Evolutionary conservation across 2,113 vertebrate genomes (phyloP).

Genomic region (Albula glossodonta): DNA sequence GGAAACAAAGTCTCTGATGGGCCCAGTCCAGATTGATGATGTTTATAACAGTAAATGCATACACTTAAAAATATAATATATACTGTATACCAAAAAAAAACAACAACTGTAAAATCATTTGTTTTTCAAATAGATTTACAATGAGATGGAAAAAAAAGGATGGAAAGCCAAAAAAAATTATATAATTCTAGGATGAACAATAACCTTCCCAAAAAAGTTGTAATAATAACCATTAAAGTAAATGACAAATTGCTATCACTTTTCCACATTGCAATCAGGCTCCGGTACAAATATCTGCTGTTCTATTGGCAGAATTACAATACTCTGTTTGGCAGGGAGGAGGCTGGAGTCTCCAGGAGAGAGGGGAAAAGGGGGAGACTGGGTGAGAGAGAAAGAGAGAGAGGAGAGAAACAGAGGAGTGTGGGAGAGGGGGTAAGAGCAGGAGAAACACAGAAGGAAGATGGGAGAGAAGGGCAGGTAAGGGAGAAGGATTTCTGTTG

Average conservation of each 20-base stretch:
- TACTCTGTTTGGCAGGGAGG: constrained; percentile 30
- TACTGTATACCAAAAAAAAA: constrained; percentile 23
- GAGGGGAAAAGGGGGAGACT: not conserved
- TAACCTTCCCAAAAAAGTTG: constrained; percentile 24
- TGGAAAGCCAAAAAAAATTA: constrained; percentile 23
- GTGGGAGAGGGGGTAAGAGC: not conserved
- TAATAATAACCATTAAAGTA: constrained; percentile 31
- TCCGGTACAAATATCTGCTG: constrained; percentile 32
- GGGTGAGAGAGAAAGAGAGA: constrained; percentile 3
- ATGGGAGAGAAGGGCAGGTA: not conserved
- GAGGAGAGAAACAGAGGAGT: not conserved
- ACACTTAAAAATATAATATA: not conserved
- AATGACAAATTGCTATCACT: constrained; percentile 41
- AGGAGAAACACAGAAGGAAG: not conserved
- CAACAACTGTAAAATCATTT: constrained; percentile 31
- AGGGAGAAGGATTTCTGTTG: not conserved
- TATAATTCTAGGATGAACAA: constrained; percentile 37
- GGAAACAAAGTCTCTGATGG: not conserved
- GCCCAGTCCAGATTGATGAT: not conserved
- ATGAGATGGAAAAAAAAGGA: constrained; percentile 15
- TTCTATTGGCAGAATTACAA: constrained; percentile 34
- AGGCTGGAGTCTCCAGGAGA: constrained; percentile 17
- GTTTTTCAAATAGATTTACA: constrained; percentile 25
- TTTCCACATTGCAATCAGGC: constrained; percentile 38
- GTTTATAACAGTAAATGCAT: not conserved